Base-by-base conservation (phyloP, 2,888 invertebrate genomes). In the Strigamia transsilvanica region DNA sequence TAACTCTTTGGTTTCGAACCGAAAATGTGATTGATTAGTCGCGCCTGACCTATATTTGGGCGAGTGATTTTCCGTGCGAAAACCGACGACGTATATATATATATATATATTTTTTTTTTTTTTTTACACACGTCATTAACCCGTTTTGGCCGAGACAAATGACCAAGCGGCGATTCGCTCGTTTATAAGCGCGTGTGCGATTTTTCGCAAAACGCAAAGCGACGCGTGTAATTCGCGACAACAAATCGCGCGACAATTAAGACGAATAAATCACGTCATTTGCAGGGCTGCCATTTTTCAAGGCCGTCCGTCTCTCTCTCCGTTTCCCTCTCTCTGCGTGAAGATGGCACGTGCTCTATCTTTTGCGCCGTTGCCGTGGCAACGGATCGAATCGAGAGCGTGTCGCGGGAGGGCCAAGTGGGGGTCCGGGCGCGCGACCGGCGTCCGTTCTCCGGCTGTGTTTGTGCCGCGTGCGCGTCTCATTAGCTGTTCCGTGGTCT, bases 61-160 rank as follows among this genome's bases (percentile, higher is more conserved):
- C 56, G 56, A 18, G 3, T n/a, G 56, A 56, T 27, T 73, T n/a
- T 23, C 2, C 9, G 21, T 66, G 21, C 61, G 61, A 46, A 46
- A 46, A 46, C 12, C 15, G 46, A 66, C 73, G 73, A 73, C 73
- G 73, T 73, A n/a, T 73, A n/a, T n/a, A n/a, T n/a, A n/a, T n/a
- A n/a, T n/a, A n/a, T n/a, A n/a, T n/a, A n/a, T n/a, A n/a, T n/a
- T n/a, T n/a, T n/a, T n/a, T n/a, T n/a, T n/a, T n/a, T n/a, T n/a
- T n/a, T 73, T 38, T 73, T 73, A 73, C 73, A 73, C 73, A 73
- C 73, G 73, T 73, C 73, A 73, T 73, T 73, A 73, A 73, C 73
- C 32, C 73, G 32, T 15, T 56, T 46, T 10, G 46, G 10, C 2
- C 21, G 23, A 32, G 32, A 73, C 23, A 73, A 73, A 73, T 73